Base-by-base conservation (phyloP, 2,888 invertebrate species). In the Agelastica alni region DNA sequence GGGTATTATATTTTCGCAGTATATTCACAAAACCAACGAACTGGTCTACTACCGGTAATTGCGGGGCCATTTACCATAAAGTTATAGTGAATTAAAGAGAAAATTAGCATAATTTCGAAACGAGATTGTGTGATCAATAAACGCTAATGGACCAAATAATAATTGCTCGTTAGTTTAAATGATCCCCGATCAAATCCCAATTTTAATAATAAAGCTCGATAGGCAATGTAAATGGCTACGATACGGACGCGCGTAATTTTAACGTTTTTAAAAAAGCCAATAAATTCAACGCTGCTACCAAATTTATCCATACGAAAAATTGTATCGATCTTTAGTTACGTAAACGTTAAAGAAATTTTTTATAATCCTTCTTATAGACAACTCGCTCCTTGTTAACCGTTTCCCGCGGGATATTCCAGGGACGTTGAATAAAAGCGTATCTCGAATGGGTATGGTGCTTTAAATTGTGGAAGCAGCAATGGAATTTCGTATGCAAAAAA, bases 131-230 rank as follows among this genome's bases (percentile, higher is more conserved):
- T 42, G 44, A 44, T 45, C 34, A 51, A 51, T 46, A 51, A 51
- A 51, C 41, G 49, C 28, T 46, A 51, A 55, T 55, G 55, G 44
- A 28, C 30, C 53, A 51, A 46, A 51, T 46, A 42, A 51, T 51
- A 51, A 55, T 51, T 46, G 51, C 51, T 51, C 44, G 46, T 45
- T 51, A 55, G 34, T 47, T 55, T 51, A 55, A 55, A 55, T 51
- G 45, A 31, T 28, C 46, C n/a, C 42, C 55, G 41, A 55, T 51
- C 51, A 51, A 46, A 42, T 32, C 44, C 17, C 31, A 49, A 31
- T 49, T 49, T 44, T 41, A 41, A 49, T 54, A 44, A 44, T 41
- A 54, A 42, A 54, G 26, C 41, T 52, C 14, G 13, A 10, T 26
- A 22, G 4, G 28, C 16, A 16, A 22, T 32, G 9, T 32, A 4